phyloP scores from a whole-genome alignment of 1,140 invertebrate species.

The Steinernema khuongi region DNA sequence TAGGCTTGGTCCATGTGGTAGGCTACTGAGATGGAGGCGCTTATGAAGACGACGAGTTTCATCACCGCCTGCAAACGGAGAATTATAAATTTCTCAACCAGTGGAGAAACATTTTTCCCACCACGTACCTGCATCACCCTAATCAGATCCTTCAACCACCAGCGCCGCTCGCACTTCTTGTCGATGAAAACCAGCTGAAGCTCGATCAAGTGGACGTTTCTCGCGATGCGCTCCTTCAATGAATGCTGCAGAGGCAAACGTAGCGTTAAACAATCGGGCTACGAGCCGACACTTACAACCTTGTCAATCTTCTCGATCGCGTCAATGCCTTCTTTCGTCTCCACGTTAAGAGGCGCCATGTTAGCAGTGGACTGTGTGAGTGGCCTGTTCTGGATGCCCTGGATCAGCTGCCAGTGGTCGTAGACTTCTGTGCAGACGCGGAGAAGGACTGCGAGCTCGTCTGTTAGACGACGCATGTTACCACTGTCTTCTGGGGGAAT shows the following conservation, averaged over 20 bases:
- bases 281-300: neutral
- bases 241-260: neutral
- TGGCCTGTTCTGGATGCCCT: neutral
- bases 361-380: neutral
- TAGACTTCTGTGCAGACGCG: neutral
- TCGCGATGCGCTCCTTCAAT: neutral
- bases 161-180: neutral
- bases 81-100: too few relatives aligned
- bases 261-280: neutral
- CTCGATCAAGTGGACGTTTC: neutral
- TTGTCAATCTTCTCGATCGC: constrained; percentile 7
- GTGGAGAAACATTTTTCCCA: neutral
- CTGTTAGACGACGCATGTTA: neutral
- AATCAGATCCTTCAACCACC: constrained; percentile 7
- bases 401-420: constrained; percentile 5
- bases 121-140: neutral
- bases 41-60: neutral
- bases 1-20: neutral
- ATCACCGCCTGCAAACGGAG: constrained; percentile 5
- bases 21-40: neutral
- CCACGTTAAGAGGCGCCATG: neutral
- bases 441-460: neutral
- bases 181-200: constrained; percentile 10
- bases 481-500: neutral
- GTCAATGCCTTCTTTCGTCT: constrained; percentile 1